Evolutionary conservation across 2,113 vertebrate genomes (phyloP).

Genomic region (Aythya baeri): DNA sequence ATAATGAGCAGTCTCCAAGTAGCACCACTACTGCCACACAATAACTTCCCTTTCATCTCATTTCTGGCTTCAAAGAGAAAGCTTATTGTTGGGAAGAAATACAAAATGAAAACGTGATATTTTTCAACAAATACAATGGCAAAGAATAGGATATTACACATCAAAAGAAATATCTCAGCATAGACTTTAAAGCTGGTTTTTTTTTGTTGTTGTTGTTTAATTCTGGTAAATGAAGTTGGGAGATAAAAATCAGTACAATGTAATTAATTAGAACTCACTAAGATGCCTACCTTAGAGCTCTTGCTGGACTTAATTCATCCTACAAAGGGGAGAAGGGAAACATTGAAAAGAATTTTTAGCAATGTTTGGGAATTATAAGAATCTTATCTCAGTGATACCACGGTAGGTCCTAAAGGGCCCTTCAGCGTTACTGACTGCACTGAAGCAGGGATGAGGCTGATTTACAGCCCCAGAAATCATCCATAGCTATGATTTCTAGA

Average conservation of each 20-base stretch:
- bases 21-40: not conserved
- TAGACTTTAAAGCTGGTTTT: not conserved
- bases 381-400: not conserved
- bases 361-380: not conserved
- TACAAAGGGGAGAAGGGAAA: not conserved
- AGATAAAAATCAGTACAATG: not conserved
- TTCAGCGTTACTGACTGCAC: not conserved
- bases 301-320: not conserved
- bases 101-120: accelerated
- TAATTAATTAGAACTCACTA: not conserved
- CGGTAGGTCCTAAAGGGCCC: not conserved
- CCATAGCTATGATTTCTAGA: not conserved
- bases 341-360: not conserved
- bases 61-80: not conserved
- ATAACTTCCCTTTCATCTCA: not conserved
- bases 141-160: not conserved
- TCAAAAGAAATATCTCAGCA: not conserved
- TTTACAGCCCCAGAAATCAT: not conserved
- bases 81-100: not conserved
- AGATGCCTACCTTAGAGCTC: not conserved
- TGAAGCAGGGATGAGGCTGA: not conserved
- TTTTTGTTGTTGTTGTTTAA: not conserved
- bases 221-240: not conserved
- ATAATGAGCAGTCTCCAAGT: not conserved
- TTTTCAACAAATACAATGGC: not conserved